Conservation (phyloP, 1,140 invertebrate species). For the Bombus waltoni region DNA sequence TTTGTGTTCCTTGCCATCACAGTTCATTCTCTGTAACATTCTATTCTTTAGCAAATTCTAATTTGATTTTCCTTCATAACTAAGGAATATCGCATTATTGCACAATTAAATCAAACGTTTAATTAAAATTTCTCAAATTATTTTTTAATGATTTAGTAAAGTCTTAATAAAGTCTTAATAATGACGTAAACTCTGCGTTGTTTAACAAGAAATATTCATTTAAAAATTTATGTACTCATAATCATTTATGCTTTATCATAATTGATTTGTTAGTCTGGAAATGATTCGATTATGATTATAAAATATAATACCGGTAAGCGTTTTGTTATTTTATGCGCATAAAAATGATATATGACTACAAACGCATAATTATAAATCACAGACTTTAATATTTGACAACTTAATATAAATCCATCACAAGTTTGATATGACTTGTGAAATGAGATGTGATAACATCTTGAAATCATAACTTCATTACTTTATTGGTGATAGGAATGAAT, state of each 20-base stretch:
- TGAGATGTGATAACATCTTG: background rate
- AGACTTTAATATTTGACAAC: background rate
- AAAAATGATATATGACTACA: background rate
- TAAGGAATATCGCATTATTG: no score
- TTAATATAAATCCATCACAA: background rate
- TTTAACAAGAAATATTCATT: background rate
- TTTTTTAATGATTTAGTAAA: no score
- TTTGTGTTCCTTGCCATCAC: no score
- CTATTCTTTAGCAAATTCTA: no score
- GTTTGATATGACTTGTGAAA: background rate
- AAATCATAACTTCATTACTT: background rate
- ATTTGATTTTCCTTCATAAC: no score
- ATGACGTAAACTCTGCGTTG: no score
- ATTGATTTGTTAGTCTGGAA: background rate
- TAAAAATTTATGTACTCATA: background rate
- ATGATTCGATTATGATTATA: background rate
- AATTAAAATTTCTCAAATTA: no score
- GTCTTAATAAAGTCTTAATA: no score
- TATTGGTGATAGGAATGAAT: no score
- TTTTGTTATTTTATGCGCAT: background rate
- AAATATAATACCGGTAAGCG: background rate
- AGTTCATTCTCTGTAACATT: no score
- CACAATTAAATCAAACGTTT: no score
- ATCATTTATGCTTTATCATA: background rate
- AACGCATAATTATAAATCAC: background rate